phyloP scores from a whole-genome alignment of 2,113 vertebrate species.

The Carassius gibelio region DNA sequence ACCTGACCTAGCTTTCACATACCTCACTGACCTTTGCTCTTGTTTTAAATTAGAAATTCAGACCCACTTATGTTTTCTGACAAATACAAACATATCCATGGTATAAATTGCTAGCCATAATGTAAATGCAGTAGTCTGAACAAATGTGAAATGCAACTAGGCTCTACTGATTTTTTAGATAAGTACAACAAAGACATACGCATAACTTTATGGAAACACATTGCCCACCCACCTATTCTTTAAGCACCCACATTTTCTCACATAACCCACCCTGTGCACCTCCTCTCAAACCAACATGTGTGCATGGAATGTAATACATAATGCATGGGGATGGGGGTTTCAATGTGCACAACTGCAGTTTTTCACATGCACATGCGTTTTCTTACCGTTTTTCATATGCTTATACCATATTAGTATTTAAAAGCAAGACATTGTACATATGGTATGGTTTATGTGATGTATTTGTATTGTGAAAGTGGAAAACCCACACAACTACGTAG shows the following conservation, averaged over 20 bases:
- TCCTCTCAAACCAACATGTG: background rate
- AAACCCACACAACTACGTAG: background rate
- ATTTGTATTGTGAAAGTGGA: background rate
- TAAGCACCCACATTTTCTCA: conserved; percentile 20
- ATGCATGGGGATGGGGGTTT: background rate
- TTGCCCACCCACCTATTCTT: conserved; percentile 3
- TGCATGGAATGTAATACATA: background rate
- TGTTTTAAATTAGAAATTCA: background rate
- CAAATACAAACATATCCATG: background rate
- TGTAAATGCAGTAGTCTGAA: background rate
- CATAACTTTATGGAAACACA: conserved; percentile 8
- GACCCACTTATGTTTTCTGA: background rate
- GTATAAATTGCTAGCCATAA: background rate
- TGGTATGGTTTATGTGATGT: background rate
- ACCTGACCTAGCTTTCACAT: conserved; percentile 19
- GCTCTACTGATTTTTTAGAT: background rate
- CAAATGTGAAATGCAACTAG: background rate
- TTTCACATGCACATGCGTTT: background rate
- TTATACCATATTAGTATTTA: background rate
- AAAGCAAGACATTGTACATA: background rate
- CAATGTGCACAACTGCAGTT: background rate
- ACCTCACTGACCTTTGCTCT: background rate
- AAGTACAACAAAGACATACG: background rate
- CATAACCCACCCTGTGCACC: background rate
- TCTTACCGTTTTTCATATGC: background rate